Evolutionary conservation across 2,797 vertebrate genomes (phyloP).

Genomic region (Tragopan temminckii): DNA sequence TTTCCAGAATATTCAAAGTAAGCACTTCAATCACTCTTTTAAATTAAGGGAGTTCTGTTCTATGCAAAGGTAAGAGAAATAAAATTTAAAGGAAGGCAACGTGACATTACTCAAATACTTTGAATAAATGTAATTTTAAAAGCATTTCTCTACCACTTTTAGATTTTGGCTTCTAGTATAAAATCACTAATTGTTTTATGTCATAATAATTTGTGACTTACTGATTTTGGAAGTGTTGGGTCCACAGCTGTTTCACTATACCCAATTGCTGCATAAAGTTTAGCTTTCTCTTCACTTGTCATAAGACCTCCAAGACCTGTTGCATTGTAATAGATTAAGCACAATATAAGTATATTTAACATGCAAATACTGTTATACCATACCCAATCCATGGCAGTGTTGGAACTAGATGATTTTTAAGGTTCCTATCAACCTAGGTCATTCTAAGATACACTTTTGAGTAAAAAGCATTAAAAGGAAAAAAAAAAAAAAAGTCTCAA

Average conservation of each 20-base stretch:
- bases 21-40: background rate
- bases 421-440: background rate
- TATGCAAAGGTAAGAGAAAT: background rate
- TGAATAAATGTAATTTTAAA: background rate
- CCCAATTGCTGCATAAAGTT: conserved; percentile 96
- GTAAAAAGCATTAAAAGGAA: too few species aligned
- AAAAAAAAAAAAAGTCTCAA: background rate
- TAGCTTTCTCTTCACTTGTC: conserved; percentile 91
- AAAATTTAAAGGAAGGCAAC: background rate
- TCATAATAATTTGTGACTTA: conserved; percentile 74
- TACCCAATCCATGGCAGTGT: background rate
- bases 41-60: background rate
- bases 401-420: background rate
- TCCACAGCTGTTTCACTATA: conserved; percentile 94
- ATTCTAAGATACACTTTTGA: too few species aligned
- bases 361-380: background rate
- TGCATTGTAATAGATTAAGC: conserved; percentile 39
- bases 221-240: conserved; percentile 94
- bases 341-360: background rate
- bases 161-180: background rate
- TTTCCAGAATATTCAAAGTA: background rate
- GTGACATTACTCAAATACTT: background rate
- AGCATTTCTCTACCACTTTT: background rate
- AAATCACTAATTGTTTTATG: background rate
- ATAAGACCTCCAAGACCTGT: conserved; percentile 92